Conservation (phyloP, 2,113 vertebrate species). For the Promerops cafer region DNA sequence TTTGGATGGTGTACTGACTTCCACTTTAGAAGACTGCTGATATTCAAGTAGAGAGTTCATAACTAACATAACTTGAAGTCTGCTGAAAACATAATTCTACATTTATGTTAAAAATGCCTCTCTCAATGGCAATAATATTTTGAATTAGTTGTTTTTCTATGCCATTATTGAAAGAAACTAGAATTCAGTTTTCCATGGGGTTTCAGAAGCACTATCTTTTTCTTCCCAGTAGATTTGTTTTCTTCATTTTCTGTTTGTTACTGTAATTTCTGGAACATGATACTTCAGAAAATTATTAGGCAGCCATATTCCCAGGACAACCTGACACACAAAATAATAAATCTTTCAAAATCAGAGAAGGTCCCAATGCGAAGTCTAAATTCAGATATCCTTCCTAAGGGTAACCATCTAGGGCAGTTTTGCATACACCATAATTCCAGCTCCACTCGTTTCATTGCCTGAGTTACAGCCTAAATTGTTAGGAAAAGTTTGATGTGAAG, state of each 20-base stretch:
- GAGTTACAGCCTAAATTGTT: not conserved
- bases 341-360: not conserved
- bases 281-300: not conserved
- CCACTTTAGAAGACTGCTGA: not conserved
- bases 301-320: not conserved
- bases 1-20: not conserved
- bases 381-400: not conserved
- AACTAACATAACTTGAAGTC: not conserved
- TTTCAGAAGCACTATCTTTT: not conserved
- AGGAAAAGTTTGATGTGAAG: not conserved
- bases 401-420: not conserved
- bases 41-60: not conserved
- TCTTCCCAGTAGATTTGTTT: not conserved
- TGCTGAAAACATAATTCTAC: conserved; percentile 24
- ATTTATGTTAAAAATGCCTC: not conserved
- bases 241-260: not conserved
- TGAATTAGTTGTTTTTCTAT: conserved; percentile 4
- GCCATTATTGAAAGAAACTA: not conserved
- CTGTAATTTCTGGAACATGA: not conserved
- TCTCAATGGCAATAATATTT: not conserved
- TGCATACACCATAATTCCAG: not conserved
- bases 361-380: not conserved
- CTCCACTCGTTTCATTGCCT: not conserved
- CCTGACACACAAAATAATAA: not conserved
- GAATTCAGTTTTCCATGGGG: not conserved